Conservation (phyloP, 1,140 invertebrate species). For the Antheraea mylitta region DNA sequence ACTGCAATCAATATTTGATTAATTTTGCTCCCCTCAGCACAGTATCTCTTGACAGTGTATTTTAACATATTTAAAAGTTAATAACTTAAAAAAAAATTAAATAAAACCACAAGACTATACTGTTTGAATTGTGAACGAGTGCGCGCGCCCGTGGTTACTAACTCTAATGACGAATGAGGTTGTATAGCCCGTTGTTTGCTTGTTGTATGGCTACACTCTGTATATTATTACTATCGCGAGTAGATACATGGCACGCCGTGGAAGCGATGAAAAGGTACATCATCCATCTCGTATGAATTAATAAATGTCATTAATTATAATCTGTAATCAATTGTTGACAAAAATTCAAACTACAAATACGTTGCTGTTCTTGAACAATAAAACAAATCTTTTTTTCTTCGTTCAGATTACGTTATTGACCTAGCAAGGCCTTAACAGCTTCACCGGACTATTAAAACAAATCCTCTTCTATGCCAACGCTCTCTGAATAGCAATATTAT, state of each 20-base stretch:
- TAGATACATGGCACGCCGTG: not conserved
- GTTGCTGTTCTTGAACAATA: too few relatives aligned
- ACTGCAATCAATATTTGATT: slow-evolving; percentile 55
- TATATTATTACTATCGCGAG: not conserved
- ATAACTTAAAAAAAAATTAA: not conserved
- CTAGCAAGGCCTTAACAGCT: too few relatives aligned
- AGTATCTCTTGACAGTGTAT: slow-evolving; percentile 69
- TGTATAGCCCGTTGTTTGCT: slow-evolving; percentile 4
- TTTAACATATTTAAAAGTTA: slow-evolving; percentile 55
- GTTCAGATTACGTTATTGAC: too few relatives aligned
- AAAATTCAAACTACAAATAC: not conserved
- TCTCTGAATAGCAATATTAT: too few relatives aligned
- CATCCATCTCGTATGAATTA: not conserved
- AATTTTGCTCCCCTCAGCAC: slow-evolving; percentile 61
- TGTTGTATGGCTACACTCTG: not conserved
- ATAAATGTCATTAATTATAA: not conserved
- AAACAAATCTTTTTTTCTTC: too few relatives aligned
- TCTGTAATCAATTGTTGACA: not conserved
- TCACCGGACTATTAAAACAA: too few relatives aligned
- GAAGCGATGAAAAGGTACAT: not conserved
- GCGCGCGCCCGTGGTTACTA: slow-evolving; percentile 32
- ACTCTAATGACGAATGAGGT: slow-evolving; percentile 36
- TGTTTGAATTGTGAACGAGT: slow-evolving; percentile 17
- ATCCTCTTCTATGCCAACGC: too few relatives aligned
- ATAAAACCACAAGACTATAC: not conserved